phyloP scores from a whole-genome alignment of 2,888 invertebrate genomes.

The Cartodere bifasciata region DNA sequence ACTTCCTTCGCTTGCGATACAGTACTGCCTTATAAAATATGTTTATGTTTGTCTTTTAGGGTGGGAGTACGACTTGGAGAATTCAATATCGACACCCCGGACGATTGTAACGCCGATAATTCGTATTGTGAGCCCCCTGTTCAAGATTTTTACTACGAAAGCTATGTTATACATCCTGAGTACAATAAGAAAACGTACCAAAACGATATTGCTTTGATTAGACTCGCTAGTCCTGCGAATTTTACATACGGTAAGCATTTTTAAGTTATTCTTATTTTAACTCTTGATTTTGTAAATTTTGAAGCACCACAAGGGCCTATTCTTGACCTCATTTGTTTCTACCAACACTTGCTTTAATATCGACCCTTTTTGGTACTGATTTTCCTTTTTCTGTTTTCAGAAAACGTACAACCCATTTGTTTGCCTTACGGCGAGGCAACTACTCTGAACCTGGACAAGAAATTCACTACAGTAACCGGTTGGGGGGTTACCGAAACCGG shows the following conservation, averaged over 20 bases:
- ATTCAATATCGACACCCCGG: slow-evolving; percentile 35
- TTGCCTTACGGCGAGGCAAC: slow-evolving; percentile 30
- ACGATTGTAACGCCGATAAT: slow-evolving; percentile 33
- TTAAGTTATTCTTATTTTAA: too few species aligned
- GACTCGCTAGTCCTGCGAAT: slow-evolving; percentile 31
- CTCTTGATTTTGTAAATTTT: too few species aligned
- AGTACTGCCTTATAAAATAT: too few species aligned
- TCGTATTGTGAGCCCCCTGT: slow-evolving; percentile 36
- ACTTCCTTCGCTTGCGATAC: neutral
- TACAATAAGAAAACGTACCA: slow-evolving; percentile 38
- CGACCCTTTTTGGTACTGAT: too few species aligned
- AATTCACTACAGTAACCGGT: slow-evolving; percentile 51
- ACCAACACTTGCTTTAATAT: too few species aligned
- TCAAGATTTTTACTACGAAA: slow-evolving; percentile 41
- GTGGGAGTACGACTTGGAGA: slow-evolving; percentile 51
- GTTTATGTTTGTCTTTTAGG: slow-evolving; percentile 25
- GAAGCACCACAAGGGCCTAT: too few species aligned
- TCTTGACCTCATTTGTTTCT: too few species aligned
- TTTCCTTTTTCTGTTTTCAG: too few species aligned
- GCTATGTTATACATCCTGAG: slow-evolving; percentile 38
- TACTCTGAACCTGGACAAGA: slow-evolving; percentile 35
- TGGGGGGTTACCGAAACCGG: slow-evolving; percentile 60
- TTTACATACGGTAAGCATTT: slow-evolving; percentile 20
- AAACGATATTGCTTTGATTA: slow-evolving; percentile 47
- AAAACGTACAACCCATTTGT: slow-evolving; percentile 36